These are phyloP conservation scores for Anoplophora glabripennis DNA, from an alignment of 1,140 invertebrate species.

Conservation along the genomic window DNA sequence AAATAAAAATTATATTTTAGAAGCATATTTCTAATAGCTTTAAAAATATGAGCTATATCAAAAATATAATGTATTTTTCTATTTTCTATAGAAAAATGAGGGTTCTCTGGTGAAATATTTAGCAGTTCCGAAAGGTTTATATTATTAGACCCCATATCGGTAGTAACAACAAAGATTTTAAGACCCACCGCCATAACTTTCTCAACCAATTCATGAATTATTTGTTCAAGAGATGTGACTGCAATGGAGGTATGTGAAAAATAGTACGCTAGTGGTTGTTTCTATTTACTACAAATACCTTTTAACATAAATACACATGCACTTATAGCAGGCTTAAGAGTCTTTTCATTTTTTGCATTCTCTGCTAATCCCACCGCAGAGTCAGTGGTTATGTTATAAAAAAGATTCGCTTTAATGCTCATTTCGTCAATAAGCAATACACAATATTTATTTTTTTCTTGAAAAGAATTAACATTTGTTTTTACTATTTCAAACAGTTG, in stretches of 20 bases:
- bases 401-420: not conserved
- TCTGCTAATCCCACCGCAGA: not conserved
- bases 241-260: conserved; percentile 8
- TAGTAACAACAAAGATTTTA: conserved; percentile 4
- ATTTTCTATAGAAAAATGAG: conserved; percentile 3
- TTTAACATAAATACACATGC: conserved; percentile 1
- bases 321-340: not conserved
- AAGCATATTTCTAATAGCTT: conserved; percentile 10
- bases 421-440: not conserved
- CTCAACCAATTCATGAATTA: conserved; percentile 8
- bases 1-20: conserved; percentile 7
- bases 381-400: not conserved
- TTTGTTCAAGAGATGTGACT: not conserved
- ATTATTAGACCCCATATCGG: conserved; percentile 18
- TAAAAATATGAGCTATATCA: conserved; percentile 10
- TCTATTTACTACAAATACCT: conserved; percentile 15
- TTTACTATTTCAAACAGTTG: not conserved
- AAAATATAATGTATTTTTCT: conserved; percentile 3
- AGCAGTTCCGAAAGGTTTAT: conserved; percentile 5
- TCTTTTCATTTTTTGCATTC: not conserved
- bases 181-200: conserved; percentile 3
- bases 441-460: conserved; percentile 1
- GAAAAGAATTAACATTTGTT: not conserved
- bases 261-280: conserved; percentile 16
- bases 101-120: not conserved